Conservation (phyloP, 64 coral and sea anemone genomes). For the Actinia tenebrosa region DNA sequence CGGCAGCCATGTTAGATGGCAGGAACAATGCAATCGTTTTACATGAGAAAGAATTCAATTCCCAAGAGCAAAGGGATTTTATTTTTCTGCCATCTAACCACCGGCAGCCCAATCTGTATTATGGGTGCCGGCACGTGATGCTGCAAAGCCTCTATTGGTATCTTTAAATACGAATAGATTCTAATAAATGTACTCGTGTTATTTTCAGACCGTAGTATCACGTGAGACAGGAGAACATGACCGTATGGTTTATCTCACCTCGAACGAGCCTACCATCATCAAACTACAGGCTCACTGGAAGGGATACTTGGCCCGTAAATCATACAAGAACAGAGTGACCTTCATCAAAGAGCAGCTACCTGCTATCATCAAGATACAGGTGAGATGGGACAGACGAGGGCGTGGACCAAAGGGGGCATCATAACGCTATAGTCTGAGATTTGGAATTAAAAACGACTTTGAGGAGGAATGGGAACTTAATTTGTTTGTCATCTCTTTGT, state of each 20-base stretch:
- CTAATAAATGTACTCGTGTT: background rate
- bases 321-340: slow-evolving; percentile 65
- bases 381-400: background rate
- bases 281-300: slow-evolving; percentile 90
- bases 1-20: no score
- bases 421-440: no score
- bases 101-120: no score
- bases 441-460: background rate
- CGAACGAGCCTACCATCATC: slow-evolving; percentile 91
- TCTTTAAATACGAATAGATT: no score
- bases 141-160: no score
- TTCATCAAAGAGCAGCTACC: slow-evolving; percentile 96
- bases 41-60: no score
- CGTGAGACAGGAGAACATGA: slow-evolving; percentile 81
- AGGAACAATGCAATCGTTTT: no score
- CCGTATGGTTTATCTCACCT: slow-evolving; percentile 80
- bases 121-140: no score
- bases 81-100: no score
- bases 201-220: slow-evolving; percentile 62
- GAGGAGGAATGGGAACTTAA: background rate
- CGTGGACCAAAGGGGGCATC: no score
- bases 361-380: slow-evolving; percentile 97
- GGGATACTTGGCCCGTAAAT: slow-evolving; percentile 74
- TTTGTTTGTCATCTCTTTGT: background rate
- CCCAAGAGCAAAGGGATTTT: no score